Evolutionary conservation across 2,888 invertebrate genomes (phyloP), one percentile per base, ranked within the genome.

Genomic region (Spisula solida): DNA sequence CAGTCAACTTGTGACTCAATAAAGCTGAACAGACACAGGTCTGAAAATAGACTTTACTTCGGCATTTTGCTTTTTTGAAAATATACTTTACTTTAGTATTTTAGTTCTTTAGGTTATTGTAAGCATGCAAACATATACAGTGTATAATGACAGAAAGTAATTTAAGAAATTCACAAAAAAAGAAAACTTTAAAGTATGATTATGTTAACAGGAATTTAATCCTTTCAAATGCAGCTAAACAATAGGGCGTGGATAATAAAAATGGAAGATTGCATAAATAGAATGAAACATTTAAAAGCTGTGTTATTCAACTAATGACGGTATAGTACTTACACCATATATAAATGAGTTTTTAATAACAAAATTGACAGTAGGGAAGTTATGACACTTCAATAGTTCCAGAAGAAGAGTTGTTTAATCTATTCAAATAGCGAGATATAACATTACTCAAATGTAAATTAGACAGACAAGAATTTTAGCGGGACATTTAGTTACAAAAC

Each of bases 261-360:
- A 70, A 6, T 29, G 29, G 16, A 29, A 70, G 16, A 31, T 70
- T 70, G 25, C 5, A 29, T 31, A 70, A 70, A 70, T 31, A 70
- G 29, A 29, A 70, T 4, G 70, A 29, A 70, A 70, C 70, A 70
- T 70, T 70, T 70, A 70, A 70, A 70, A 70, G 29, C 70, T 16
- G 29, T 12, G 70, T 70, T 70, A 70, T 29, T n/a, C 31, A 29
- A 70, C 12, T 70, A 70, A 70, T 70, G 70, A 29, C 70, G 10
- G 29, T 10, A 70, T 31, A 29, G 10, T 70, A 29, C 31, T 70
- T 70, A 70, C 70, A 14, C 1, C 29, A 29, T 4, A n/a, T n/a
- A 70, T 70, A 70, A 70, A 70, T 70, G 70, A 70, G n/a, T 29
- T 70, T 31, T 70, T 70, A 70, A 70, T 70, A 12, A 70, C 14